Evolutionary conservation across 2,797 vertebrate species (phyloP), one percentile per base, ranked within the genome.

Genomic region (Atherinosoma microstoma): DNA sequence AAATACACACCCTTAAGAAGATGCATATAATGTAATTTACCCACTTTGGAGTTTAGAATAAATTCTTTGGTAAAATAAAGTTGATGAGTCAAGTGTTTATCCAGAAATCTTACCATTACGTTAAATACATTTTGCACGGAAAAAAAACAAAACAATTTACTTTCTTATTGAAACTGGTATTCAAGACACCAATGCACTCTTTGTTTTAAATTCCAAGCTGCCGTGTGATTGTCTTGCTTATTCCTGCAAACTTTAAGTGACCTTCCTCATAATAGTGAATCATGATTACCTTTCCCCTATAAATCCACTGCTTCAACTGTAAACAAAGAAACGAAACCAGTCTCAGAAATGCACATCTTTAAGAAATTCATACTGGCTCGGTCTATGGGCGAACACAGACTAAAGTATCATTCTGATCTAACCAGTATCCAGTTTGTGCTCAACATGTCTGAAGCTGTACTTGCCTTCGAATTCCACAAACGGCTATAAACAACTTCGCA

Each of bases 281-380:
- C 76, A 60, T 13, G 58, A 81, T 85, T 71, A 68, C 73, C 80
- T 78, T 74, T 71, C 80, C 70, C 56, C 58, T 81, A 80, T 72
- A 81, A 81, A 86, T 79, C 74, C 56, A 53, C 65, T 88, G 85
- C 84, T 90, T 83, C 67, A 53, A 74, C 70, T 76, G 76, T 82
- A 87, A 87, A 91, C 85, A 88, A 85, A 85, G 76, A 83, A 82
- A 82, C 58, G 67, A 84, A 75, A 83, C 84, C 70, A 87, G 82
- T 64, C 49, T 24, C 29, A 54, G 63, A 74, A 57, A 76, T 38
- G 35, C 57, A 58, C 12, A 11, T 70, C 35, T 84, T 73, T 49
- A 66, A 62, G 49, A 62, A 65, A 56, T 59, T 57, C 58, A 79
- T 70, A 61, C 70, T 42, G 70, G 75, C 74, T 56, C 18, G 0